Evolutionary conservation across 2,888 invertebrate species (phyloP), one percentile per base, ranked within the genome.

Genomic region (Masnerella sp.): DNA sequence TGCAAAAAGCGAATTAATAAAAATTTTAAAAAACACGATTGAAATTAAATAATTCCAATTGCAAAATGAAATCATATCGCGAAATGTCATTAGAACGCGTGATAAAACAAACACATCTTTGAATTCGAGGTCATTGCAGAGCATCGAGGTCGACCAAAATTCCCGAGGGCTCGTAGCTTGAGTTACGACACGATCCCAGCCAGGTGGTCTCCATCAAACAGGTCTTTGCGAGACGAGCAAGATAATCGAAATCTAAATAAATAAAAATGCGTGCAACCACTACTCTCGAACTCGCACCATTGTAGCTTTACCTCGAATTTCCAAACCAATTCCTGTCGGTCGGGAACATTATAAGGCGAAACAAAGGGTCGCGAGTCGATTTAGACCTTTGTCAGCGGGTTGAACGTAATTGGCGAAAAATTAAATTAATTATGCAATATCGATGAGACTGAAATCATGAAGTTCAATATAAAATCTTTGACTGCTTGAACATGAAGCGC

Each of bases 211-310:
- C 75, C 79, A 76, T 80, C 79, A 79, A 80, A 77, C 79, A 67
- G 77, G 76, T 77, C 78, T 78, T 79, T 76, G 54, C 68, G 76
- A 78, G 77, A 77, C 80, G 73, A 72, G 72, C 75, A 76, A 79
- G 81, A 83, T 83, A 82, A 83, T 82, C 82, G 80, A 83, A 83
- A 77, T 80, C 78, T 80, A 78, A 82, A 83, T 80, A 83, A 82
- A 81, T 82, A 81, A 80, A 80, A 82, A 77, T 78, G 78, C 74
- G 75, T 68, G 59, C 71, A 75, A 45, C 62, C 67, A 72, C 65
- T 68, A 56, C 59, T 72, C 61, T 70, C 72, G 54, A 56, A 64
- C 58, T 49, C 71, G 54, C 34, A 61, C 45, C 52, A 15, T 32
- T 45, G 38, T 32, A 38, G 52, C 25, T 61, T 52, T 45, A 59